Evolutionary conservation across 2,888 invertebrate genomes (phyloP), one percentile per base, ranked within the genome.

Genomic region (Diplolepis rosae): DNA sequence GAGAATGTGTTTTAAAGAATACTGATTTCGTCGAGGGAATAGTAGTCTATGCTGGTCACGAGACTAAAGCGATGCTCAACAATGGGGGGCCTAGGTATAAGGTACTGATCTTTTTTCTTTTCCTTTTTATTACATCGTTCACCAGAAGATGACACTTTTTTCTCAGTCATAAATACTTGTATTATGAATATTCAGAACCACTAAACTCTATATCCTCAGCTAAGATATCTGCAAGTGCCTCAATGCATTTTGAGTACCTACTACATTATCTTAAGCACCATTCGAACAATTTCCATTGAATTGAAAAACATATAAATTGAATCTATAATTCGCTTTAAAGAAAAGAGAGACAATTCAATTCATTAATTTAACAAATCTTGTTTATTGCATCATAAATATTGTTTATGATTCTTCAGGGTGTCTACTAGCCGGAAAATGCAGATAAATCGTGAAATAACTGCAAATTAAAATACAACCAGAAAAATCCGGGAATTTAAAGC

Each of bases 61-160:
- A 99, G 91, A 98, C 98, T 15, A 99, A 99, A 90, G 96, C 98
- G 18, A 96, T 98, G 96, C 92, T 98, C 75, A 99, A 98, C 90
- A 98, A 98, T 89, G 96, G 97, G 78, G 97, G 98, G 51, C 98
- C 98, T 72, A 92, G 98, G 71, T 88, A 88, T 76, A 88, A 88
- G 85, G 88, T 88, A 80, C 65, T 69, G 65, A 50, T 22, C 32
- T 48, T 35, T 52, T 48, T 32, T 11, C 22, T 4, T 54, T 54
- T 61, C 22, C 18, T 39, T 15, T 32, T 61, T 56, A 56, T 48
- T 66, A 27, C 48, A n/a, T 32, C 50, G 48, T 11, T 45, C 30
- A 66, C 28, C 65, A 30, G 39, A 27, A n/a, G 24, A 61, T 61
- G 39, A 39, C 61, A 61, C 24, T 61, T 61, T 61, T 39, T 4